Conservation (phyloP, 2,797 vertebrate species). For the Tarsius wallacei region DNA sequence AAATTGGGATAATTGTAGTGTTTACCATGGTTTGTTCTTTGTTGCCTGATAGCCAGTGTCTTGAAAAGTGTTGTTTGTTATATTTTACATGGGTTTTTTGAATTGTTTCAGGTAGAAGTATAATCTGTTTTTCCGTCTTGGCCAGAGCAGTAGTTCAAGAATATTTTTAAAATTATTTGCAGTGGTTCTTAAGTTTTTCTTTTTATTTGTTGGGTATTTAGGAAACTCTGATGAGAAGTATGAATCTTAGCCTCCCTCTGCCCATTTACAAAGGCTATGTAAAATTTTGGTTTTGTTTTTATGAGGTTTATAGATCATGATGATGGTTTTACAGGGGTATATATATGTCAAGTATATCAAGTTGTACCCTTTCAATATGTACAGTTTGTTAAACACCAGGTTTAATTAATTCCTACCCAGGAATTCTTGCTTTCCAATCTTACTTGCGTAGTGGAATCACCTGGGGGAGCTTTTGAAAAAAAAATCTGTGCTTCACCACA, state of each 20-base stretch:
- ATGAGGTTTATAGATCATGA: not conserved
- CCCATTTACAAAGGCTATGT: not conserved
- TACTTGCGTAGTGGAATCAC: slow-evolving; percentile 40
- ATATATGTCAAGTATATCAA: too few species aligned
- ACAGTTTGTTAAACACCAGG: not conserved
- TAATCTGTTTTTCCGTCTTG: slow-evolving; percentile 57
- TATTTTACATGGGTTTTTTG: slow-evolving; percentile 51
- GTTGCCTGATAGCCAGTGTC: not conserved
- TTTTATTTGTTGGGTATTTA: slow-evolving; percentile 56
- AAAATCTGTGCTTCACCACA: not conserved
- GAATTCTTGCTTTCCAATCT: slow-evolving; percentile 43
- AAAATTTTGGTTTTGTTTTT: slow-evolving; percentile 51
- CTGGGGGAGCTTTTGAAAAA: slow-evolving; percentile 11
- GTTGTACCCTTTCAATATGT: too few species aligned
- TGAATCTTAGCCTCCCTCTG: not conserved
- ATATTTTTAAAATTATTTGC: slow-evolving; percentile 47
- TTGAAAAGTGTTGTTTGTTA: slow-evolving; percentile 10
- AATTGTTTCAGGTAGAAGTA: slow-evolving; percentile 46
- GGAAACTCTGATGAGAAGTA: slow-evolving; percentile 22
- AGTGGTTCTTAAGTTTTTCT: slow-evolving; percentile 46
- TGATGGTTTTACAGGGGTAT: too few species aligned
- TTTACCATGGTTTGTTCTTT: not conserved
- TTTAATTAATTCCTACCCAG: slow-evolving; percentile 48
- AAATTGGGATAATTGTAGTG: not conserved
- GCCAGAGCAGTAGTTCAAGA: slow-evolving; percentile 17